Base-by-base conservation (phyloP, 2,113 vertebrate genomes). In the Oxyura jamaicensis region DNA sequence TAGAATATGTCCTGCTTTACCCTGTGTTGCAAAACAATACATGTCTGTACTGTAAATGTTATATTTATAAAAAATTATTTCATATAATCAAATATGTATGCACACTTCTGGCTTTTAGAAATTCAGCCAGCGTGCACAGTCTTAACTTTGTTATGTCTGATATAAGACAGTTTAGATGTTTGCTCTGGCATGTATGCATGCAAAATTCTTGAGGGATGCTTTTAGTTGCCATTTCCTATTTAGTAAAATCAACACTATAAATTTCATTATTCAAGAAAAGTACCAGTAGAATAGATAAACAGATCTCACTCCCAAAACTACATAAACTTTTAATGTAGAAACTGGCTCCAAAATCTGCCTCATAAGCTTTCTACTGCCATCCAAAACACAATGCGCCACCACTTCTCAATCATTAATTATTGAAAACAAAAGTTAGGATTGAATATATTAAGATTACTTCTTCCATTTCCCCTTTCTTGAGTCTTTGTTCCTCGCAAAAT, bases 361-460 rank as follows among this genome's bases (percentile, higher is more conserved):
- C 23, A 21, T 39, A 44, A 58, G 10, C 22, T 50, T 87, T 90
- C 55, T 76, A 35, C 13, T 79, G n/a, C 11, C 17, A 48, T 26
- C 23, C 22, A 77, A 26, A 25, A 58, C 46, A 65, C 28, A 83
- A 72, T 0, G 6, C 5, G 60, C 9, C 18, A 53, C 0, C 0
- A 60, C 18, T 66, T 78, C 71, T 42, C 6, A 50, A 33, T 16
- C 1, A 21, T 41, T 69, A 81, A 26, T 50, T 83, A 67, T 18
- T 48, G 33, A 88, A 81, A 93, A 72, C 6, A 85, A 78, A 16
- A 28, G 33, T 26, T 36, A n/a, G 14, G 5, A 33, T 20, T 68
- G 13, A 12, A 78, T 73, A 81, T 89, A 42, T 23, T 35, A 75
- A 8, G 4, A 35, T 35, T 25, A 28, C 25, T 75, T 82, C 90